These are phyloP conservation scores for Iselma pallidipennis DNA, from an alignment of 2,888 invertebrate species.

Conservation along the genomic window DNA sequence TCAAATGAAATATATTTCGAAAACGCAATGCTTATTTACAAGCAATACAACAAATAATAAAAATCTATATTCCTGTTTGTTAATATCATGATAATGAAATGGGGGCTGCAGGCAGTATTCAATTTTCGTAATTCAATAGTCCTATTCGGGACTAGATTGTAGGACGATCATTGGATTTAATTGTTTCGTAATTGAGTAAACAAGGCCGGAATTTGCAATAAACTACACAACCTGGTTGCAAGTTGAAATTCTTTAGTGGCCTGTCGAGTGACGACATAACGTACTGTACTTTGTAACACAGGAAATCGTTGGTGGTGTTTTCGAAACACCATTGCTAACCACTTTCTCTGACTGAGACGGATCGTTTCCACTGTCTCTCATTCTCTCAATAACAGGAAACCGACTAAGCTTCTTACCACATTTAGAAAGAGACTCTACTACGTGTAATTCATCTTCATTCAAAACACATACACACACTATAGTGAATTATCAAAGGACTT, in stretches of 20 bases:
- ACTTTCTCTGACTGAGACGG: slow-evolving; percentile 32
- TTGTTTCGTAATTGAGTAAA: slow-evolving; percentile 32
- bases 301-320: not conserved
- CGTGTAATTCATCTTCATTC: slow-evolving; percentile 33
- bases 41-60: no score
- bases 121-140: not conserved
- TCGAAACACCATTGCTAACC: slow-evolving; percentile 22
- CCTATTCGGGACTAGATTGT: no score
- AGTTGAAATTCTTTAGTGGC: slow-evolving; percentile 27
- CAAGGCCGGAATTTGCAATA: slow-evolving; percentile 31
- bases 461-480: slow-evolving; percentile 18
- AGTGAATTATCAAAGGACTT: no score
- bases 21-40: no score
- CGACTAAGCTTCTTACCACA: slow-evolving; percentile 31
- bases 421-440: slow-evolving; percentile 26
- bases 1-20: no score
- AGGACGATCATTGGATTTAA: slow-evolving; percentile 15
- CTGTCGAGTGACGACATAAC: slow-evolving; percentile 7
- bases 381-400: slow-evolving; percentile 34
- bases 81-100: not conserved
- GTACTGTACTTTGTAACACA: not conserved
- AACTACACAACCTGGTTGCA: slow-evolving; percentile 24
- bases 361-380: slow-evolving; percentile 21
- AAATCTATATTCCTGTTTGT: no score
- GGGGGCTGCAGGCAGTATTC: not conserved